These are phyloP conservation scores for Ammodytes marinus DNA, from an alignment of 2,113 vertebrate genomes.

Conservation along the genomic window DNA sequence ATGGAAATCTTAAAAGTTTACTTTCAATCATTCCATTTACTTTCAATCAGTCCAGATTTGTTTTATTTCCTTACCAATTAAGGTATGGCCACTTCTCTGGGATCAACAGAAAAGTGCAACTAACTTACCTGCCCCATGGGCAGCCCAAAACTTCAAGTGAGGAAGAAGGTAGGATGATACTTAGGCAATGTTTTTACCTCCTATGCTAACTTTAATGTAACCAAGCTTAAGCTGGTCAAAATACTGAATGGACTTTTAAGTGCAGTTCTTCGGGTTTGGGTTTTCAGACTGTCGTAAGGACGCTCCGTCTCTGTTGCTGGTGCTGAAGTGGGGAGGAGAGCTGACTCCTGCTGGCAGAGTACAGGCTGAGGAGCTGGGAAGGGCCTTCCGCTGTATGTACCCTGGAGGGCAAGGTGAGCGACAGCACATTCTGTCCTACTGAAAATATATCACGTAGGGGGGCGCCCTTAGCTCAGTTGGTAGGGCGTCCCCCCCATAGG, in stretches of 20 bases:
- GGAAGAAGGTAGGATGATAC: conserved; percentile 89
- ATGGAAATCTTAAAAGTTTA: neutral
- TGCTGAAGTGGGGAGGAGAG: conserved; percentile 98
- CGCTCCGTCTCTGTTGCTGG: conserved; percentile 91
- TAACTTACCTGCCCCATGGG: conserved; percentile 95
- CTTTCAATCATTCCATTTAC: too few species aligned
- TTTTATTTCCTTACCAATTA: neutral
- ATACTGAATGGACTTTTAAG: neutral
- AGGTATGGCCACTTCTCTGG: conserved; percentile 99
- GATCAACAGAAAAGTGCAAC: conserved; percentile 98
- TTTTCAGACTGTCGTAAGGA: conserved; percentile 87
- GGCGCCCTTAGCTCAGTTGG: too few species aligned
- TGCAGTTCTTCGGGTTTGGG: neutral
- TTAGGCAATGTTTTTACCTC: neutral
- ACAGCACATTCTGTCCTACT: neutral
- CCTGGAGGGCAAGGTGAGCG: conserved; percentile 96
- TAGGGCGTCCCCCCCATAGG: too few species aligned
- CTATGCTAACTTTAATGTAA: neutral
- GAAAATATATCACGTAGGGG: too few species aligned
- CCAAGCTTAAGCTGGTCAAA: neutral
- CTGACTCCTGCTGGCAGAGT: conserved; percentile 95
- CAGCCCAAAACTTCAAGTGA: conserved; percentile 94
- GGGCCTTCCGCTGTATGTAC: conserved; percentile 99
- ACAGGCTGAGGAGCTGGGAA: conserved; percentile 96
- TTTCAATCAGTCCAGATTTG: neutral